Base-by-base conservation (phyloP, 1,140 invertebrate genomes). In the Acromyrmex echinatior region DNA sequence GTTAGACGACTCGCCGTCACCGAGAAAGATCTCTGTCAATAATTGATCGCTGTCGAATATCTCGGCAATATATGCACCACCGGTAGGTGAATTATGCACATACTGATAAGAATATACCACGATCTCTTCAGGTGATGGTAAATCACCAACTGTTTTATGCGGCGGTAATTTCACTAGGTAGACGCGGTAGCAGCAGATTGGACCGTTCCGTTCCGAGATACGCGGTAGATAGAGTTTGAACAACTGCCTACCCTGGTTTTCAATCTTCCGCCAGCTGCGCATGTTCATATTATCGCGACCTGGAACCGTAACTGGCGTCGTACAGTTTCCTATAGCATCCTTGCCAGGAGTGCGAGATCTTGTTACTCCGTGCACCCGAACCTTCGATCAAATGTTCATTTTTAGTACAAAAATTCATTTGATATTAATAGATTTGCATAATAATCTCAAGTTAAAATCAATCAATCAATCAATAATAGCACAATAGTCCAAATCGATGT, bases 101-200 rank as follows among this genome's bases (percentile, higher is more conserved):
- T 98, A 97, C 70, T 97, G 96, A 93, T 98, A 98, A 0, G 97
- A 96, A 14, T 96, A 96, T 21, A 98, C 95, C 16, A 95, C 94
- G 0, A 98, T 95, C 81, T 97, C 96, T 74, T 97, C 96, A 0
- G 98, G 97, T 0, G 96, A 92, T 14, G 97, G 97, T 53, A 98
- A 93, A 88, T 97, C 96, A 21, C 96, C 96, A 86, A 97, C 95
- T 68, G 96, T 96, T 89, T 97, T 96, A 14, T 97, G 96, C 0
- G 96, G 96, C 79, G 96, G 95, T 81, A 98, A 95, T 86, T 97
- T 96, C 1, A 98, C 97, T 90, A 98, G 95, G 95, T 97, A 97
- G 65, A 98, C 96, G 91, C 98, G 96, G 93, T 98, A 98, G 90
- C 98, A 98, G 94, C 98, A 98, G 89, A 99, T 98, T 6, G 97